Evolutionary conservation across 2,888 invertebrate genomes (phyloP).

Genomic region (Nycteola revayana): DNA sequence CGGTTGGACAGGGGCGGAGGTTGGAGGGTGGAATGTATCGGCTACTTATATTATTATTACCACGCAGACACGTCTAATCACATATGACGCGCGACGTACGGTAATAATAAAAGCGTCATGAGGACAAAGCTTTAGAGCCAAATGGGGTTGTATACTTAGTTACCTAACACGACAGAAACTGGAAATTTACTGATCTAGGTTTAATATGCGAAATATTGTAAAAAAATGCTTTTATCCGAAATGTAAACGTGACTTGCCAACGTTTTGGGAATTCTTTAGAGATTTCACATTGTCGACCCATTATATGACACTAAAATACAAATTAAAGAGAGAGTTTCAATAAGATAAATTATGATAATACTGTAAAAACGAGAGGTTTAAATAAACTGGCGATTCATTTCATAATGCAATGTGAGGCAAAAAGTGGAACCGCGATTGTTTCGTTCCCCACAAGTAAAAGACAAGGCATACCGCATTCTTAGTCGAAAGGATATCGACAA

Average conservation of each 20-base stretch:
- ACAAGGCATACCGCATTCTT: conserved; percentile 30
- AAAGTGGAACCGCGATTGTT: conserved; percentile 66
- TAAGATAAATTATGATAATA: no score
- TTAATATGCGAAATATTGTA: no score
- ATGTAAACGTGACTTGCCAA: no score
- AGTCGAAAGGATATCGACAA: conserved; percentile 40
- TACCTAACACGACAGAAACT: no score
- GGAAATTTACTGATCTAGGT: no score
- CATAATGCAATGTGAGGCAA: conserved; percentile 62
- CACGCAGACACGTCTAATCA: conserved; percentile 55
- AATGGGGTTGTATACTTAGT: conserved; percentile 37
- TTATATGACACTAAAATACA: no score
- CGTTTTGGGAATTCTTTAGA: no score
- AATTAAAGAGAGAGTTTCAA: no score
- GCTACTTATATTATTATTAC: conserved; percentile 72
- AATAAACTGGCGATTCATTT: conserved; percentile 65
- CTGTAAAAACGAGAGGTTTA: conserved; percentile 37
- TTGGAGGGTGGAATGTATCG: conserved; percentile 50
- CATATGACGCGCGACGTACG: no score
- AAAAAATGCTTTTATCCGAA: no score
- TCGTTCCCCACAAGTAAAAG: conserved; percentile 44
- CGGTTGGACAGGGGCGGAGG: conserved; percentile 42
- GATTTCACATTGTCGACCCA: no score
- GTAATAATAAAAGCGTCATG: conserved; percentile 48
- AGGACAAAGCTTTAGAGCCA: conserved; percentile 36